These are phyloP conservation scores for Bimastos eiseni DNA, from an alignment of 2,888 invertebrate genomes.

Conservation along the genomic window DNA sequence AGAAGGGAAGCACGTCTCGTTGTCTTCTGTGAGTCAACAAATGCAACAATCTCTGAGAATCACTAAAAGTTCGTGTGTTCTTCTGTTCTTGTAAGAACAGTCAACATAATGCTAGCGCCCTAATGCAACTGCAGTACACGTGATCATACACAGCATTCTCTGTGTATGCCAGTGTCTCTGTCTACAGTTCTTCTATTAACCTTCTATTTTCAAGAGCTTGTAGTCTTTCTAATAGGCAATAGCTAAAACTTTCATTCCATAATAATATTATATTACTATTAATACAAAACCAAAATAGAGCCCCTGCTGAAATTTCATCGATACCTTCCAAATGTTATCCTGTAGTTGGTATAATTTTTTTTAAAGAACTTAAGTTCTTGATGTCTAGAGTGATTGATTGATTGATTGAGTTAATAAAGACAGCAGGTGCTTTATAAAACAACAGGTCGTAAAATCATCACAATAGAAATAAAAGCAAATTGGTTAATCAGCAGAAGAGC, in stretches of 20 bases:
- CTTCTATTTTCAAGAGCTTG: not conserved
- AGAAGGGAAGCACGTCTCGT: slow-evolving; percentile 60
- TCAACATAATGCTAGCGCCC: not conserved
- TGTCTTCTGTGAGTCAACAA: slow-evolving; percentile 57
- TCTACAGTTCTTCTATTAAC: not conserved
- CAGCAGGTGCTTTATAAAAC: no score
- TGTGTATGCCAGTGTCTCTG: not conserved
- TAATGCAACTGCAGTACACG: not conserved
- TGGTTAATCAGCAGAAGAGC: no score
- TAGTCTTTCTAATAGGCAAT: not conserved
- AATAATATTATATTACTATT: not conserved
- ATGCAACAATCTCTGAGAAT: no score
- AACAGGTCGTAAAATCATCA: no score
- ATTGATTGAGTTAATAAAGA: no score
- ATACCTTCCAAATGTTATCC: not conserved
- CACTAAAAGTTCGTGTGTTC: no score
- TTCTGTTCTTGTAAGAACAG: no score
- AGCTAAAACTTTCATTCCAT: not conserved
- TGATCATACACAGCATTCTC: not conserved
- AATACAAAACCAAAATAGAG: not conserved
- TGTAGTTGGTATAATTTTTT: not conserved
- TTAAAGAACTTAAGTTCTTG: no score
- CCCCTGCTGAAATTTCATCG: not conserved
- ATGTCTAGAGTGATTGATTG: no score
- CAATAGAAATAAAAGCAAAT: no score